These are phyloP conservation scores for Caenorhabditis zanzibari DNA, from an alignment of 2,888 invertebrate species.

Conservation along the genomic window DNA sequence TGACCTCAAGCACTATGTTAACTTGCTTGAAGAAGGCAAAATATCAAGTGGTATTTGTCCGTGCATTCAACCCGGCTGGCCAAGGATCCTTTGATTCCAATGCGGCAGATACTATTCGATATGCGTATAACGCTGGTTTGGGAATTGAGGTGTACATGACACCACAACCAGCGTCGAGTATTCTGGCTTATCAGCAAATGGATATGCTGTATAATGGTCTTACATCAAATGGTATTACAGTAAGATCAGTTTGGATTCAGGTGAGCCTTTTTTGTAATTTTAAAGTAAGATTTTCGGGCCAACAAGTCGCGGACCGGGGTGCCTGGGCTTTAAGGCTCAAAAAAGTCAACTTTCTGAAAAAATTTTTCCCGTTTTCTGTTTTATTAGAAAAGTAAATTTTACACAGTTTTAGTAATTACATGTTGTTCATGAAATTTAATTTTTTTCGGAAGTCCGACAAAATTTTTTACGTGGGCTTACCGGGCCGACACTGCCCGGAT, in stretches of 20 bases:
- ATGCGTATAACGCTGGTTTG: conserved; percentile 68
- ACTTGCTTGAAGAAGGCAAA: conserved; percentile 53
- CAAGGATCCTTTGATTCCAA: conserved; percentile 68
- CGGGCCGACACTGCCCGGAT: too few species aligned
- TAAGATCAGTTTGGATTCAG: conserved; percentile 70
- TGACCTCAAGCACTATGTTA: conserved; percentile 29
- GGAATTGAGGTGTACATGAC: conserved; percentile 74
- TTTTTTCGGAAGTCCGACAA: too few species aligned
- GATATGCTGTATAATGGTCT: conserved; percentile 63
- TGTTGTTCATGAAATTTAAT: too few species aligned
- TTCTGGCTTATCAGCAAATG: conserved; percentile 61
- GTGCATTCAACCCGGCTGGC: conserved; percentile 68
- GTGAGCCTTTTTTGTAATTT: too few species aligned
- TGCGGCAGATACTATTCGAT: conserved; percentile 57
- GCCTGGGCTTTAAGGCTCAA: too few species aligned
- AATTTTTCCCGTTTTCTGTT: conserved; percentile 3
- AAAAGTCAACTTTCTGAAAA: too few species aligned
- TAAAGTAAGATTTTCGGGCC: not conserved
- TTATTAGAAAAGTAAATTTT: too few species aligned
- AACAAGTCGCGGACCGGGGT: not conserved
- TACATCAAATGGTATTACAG: conserved; percentile 54
- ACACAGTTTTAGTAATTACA: too few species aligned
- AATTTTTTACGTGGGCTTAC: too few species aligned
- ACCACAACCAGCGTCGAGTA: conserved; percentile 54
- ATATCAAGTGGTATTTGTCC: conserved; percentile 63